Evolutionary conservation across 2,888 invertebrate species (phyloP), one percentile per base, ranked within the genome.

Genomic region (Brachyopa scutellaris): DNA sequence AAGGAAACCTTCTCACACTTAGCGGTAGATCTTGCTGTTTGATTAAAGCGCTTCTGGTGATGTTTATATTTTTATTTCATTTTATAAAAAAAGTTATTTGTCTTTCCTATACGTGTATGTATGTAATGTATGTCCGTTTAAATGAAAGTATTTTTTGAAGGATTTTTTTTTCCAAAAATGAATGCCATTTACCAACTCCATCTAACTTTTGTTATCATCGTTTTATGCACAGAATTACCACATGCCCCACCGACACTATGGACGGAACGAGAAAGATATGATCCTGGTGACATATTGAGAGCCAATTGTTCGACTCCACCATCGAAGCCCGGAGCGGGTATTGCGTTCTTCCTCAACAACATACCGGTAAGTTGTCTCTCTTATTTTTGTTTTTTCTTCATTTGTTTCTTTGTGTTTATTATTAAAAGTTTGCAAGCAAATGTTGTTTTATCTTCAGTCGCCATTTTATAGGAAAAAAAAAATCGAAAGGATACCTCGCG

Each of bases 261-360:
- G 86, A 92, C 94, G 11, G 93, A 94, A 85, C 93, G 93, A 72
- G 93, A 94, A 73, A 93, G 93, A 53, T 94, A 95, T 89, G 93
- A 94, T 88, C 93, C 93, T 0, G 94, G 95, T 2, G 95, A 95
- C 88, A 90, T 91, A 31, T 90, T 95, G 78, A 90, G 91, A 73
- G 95, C 94, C 49, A 95, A 95, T 91, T 95, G 95, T 89, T 93
- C 94, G 4, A 93, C 94, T 5, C 92, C 93, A 8, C 93, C 94
- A 11, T 94, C 95, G 2, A 92, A 92, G 85, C 95, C 95, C 2
- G 92, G 93, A 31, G 93, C 94, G 19, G 92, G 92, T 82, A 92
- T 95, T 84, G 94, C 93, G 85, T 94, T 95, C 86, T 92, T 92
- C 85, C 92, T 95, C 80, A 95, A 95, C 88, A 94, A 94, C 87